Evolutionary conservation across 2,888 invertebrate genomes (phyloP).

Genomic region (Drymonia ruficornis): DNA sequence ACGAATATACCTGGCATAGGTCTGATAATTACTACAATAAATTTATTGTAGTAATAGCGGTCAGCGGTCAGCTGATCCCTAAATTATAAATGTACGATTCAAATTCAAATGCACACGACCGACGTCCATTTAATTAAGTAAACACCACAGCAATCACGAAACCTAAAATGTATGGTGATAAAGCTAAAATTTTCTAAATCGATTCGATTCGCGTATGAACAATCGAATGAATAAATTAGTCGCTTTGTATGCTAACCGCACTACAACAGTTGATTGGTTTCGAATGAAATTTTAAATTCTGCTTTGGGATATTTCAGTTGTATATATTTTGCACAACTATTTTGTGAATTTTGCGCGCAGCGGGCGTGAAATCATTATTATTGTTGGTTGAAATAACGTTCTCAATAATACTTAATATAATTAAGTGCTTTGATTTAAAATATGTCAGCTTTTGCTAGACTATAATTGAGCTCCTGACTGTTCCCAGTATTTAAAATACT

Average conservation of each 20-base stretch:
- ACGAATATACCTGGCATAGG: background rate
- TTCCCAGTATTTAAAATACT: no score
- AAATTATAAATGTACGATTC: background rate
- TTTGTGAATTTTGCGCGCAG: background rate
- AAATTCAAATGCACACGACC: background rate
- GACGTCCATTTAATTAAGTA: slow-evolving; percentile 1
- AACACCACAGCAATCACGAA: background rate
- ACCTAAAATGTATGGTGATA: background rate
- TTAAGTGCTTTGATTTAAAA: no score
- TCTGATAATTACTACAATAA: background rate
- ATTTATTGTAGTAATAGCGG: no score
- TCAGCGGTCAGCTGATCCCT: background rate
- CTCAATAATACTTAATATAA: no score
- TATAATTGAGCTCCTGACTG: no score
- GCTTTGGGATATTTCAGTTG: slow-evolving; percentile 12
- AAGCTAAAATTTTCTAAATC: slow-evolving; percentile 15
- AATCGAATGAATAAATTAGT: slow-evolving; percentile 38
- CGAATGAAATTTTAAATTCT: slow-evolving; percentile 44
- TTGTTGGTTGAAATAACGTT: background rate
- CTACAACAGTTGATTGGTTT: slow-evolving; percentile 45
- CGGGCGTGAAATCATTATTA: background rate
- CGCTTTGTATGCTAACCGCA: slow-evolving; percentile 42
- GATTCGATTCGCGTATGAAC: slow-evolving; percentile 25
- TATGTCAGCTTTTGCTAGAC: no score
- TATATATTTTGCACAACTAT: slow-evolving; percentile 14